Base-by-base conservation (phyloP, 2,888 invertebrate species). In the Tetanocera ferruginea region DNA sequence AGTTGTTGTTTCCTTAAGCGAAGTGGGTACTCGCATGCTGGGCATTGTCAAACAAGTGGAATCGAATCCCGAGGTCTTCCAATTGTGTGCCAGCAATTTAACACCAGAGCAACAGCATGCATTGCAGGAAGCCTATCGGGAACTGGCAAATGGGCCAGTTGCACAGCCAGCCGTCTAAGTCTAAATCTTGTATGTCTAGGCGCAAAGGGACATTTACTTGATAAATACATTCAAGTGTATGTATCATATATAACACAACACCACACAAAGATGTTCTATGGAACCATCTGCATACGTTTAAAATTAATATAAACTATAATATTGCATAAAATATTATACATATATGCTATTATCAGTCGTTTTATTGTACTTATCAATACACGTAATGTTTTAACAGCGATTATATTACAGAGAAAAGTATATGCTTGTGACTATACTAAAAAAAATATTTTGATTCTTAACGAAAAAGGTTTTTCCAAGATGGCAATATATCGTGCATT, bases 1-100 rank as follows among this genome's bases (percentile, higher is more conserved):
- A 86, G 97, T 95, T 55, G 93, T 99, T 81, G 93, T 95, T 67
- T 91, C 93, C 4, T 93, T 94, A 72, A 93, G 94, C 87, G 93
- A 94, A 14, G 94, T 95, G 66, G 94, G 93, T 84, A 92, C 92
- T 81, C 93, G 98, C 88, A 94, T 98, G 93, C 91, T 96, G 78
- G 93, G 93, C 83, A 96, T 98, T 84, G 93, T 98, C 75, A 92
- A 95, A 86, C 96, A 97, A 90, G 94, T 98, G 86, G 96, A 97
- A 94, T 93, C 91, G 81, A 96, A 95, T 89, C 92, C 92, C 55
- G 94, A 95, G 82, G 91, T 96, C 84, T 96, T 96, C 91, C 94
- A 94, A 87, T 93, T 93, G n/a, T 95, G 96, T 87, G 91, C 96
- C 84, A 92, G 92, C 87, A 93, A 93, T 83, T 91, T 98, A 83